Evolutionary conservation across 1,140 invertebrate species (phyloP), one percentile per base, ranked within the genome.

Genomic region (Belonocnema kinseyi): DNA sequence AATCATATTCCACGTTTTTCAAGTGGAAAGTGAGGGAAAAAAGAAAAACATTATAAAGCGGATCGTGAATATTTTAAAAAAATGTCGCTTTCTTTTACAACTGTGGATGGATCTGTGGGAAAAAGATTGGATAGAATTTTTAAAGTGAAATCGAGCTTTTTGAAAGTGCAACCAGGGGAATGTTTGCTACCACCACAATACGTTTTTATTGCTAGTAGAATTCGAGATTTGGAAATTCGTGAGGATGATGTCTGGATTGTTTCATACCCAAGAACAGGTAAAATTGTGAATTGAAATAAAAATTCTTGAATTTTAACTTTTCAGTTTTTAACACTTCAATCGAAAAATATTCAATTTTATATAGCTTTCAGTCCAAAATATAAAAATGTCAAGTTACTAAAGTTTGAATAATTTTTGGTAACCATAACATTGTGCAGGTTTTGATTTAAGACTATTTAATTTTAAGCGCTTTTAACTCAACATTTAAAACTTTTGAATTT

Each of bases 251-350:
- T 96, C 0, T 97, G 95, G 95, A 90, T 97, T 85, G 92, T 96
- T 21, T 97, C 96, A 11, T 97, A 94, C 92, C 96, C 96, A 0
- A 93, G 96, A 82, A 96, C 96, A 79, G 95, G 95, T 95, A 89
- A 91, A 89, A 85, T 66, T 81, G 72, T 46, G 46, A 54, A 77
- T 71, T 72, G 61, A 26, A 26, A 2, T 51, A 66, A 52, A 16
- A 2, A 61, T 6, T 61, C n/a, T 7, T 19, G 11, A 6, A 17
- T 4, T 61, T 26, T 26, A 26, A 26, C 1, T 26, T 26, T 26
- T 26, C 3, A 26, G 3, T 26, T 26, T 26, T 26, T 1, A n/a
- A n/a, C n/a, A n/a, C n/a, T n/a, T n/a, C n/a, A n/a, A n/a, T n/a
- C n/a, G n/a, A n/a, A n/a, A n/a, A n/a, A n/a, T n/a, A n/a, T n/a